A percentile compares a stretch with the other conserved stretches of the same genome.
Conservation (phyloP, 2,888 invertebrate species). For the Lobophora halterata region DNA sequence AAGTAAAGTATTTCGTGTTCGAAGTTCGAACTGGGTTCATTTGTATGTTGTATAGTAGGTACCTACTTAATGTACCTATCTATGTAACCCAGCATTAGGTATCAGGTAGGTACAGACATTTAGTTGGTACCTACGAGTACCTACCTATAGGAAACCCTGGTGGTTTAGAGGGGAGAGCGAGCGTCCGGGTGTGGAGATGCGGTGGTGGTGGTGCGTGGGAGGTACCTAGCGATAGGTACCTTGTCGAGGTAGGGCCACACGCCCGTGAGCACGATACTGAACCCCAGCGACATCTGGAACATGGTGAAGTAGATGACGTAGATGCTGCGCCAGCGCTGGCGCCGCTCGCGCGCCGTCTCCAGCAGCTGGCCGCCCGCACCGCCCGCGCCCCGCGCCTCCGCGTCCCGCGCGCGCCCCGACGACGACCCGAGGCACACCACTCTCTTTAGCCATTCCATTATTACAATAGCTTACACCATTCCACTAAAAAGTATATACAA, state of each 20-base stretch:
- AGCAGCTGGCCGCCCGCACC: constrained; percentile 50
- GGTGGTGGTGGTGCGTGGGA: too few species aligned
- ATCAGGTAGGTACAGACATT: too few species aligned
- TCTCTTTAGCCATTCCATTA: constrained; percentile 60
- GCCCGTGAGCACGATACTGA: constrained; percentile 92
- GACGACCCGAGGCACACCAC: constrained; percentile 39
- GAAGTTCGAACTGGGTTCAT: too few species aligned
- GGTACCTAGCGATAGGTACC: constrained; percentile 66
- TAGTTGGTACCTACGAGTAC: too few species aligned
- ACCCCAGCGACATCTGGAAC: constrained; percentile 93
- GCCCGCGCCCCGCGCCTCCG: constrained; percentile 15
- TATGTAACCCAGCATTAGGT: too few species aligned
- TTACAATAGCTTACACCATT: neutral
- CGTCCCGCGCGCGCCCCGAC: constrained; percentile 26
- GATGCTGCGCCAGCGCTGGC: constrained; percentile 88
- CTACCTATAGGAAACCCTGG: too few species aligned
- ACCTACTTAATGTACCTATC: too few species aligned
- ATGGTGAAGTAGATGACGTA: constrained; percentile 93
- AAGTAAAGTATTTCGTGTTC: too few species aligned
- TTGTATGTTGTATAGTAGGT: too few species aligned
- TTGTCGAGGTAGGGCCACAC: constrained; percentile 94
- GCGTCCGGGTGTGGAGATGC: too few species aligned
- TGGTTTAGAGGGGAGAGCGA: too few species aligned
- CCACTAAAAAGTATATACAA: neutral
- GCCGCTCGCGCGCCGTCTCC: constrained; percentile 85